Conservation (phyloP, 2,797 vertebrate species). For the Peromyscus attwateri region DNA sequence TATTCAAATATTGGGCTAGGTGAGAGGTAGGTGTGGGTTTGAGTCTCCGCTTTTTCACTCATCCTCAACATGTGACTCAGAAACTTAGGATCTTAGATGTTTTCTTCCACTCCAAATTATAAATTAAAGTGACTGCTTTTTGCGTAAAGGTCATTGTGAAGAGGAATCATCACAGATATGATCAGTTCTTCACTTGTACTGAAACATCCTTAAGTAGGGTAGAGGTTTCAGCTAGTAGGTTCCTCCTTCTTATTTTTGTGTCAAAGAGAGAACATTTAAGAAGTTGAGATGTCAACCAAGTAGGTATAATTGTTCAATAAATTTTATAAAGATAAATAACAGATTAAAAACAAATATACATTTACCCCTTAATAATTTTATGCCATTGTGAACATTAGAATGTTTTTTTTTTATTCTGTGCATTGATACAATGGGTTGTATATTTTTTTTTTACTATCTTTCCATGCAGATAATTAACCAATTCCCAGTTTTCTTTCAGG, state of each 20-base stretch:
- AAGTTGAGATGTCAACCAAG: constrained; percentile 53
- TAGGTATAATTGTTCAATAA: background rate
- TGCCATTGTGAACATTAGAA: constrained; percentile 54
- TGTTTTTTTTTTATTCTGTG: constrained; percentile 75
- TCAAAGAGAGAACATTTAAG: constrained; percentile 64
- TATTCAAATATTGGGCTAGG: background rate
- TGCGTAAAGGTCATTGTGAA: background rate
- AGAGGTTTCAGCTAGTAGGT: background rate
- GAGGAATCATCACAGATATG: background rate
- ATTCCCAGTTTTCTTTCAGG: constrained; percentile 97
- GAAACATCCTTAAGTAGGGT: constrained; percentile 1
- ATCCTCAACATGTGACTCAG: constrained; percentile 20
- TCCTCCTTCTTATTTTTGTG: constrained; percentile 76
- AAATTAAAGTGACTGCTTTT: background rate
- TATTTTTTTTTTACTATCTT: constrained; percentile 77
- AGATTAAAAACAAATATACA: background rate
- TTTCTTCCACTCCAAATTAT: constrained; percentile 38
- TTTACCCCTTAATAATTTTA: constrained; percentile 60
- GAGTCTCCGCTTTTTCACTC: background rate
- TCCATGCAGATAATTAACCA: constrained; percentile 89
- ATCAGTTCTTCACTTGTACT: background rate
- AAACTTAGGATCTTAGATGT: background rate
- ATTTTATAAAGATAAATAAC: constrained; percentile 1
- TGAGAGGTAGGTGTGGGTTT: background rate
- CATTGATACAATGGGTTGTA: constrained; percentile 80